Percentiles rank a stretch among this genome's conserved stretches.
Conservation (phyloP, 2,797 vertebrate genomes). For the Cephalopachus bancanus region DNA sequence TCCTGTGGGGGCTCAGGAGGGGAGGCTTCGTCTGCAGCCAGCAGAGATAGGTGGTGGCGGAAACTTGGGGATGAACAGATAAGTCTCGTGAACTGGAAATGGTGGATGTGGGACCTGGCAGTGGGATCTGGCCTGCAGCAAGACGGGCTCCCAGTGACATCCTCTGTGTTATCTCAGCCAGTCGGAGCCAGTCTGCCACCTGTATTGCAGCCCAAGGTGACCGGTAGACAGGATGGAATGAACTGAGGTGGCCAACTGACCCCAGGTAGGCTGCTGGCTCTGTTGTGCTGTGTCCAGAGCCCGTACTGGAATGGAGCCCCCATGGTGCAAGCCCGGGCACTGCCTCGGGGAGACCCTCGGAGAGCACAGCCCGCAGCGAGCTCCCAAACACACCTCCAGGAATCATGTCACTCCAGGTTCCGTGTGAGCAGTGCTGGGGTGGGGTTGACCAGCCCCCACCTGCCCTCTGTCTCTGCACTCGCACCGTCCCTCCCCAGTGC, state of each 20-base stretch:
- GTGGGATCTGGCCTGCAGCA: too few relatives aligned
- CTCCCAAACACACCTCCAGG: not conserved
- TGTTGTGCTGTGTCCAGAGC: not conserved
- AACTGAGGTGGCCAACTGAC: accelerated
- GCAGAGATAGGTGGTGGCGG: accelerated
- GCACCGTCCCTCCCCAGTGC: accelerated
- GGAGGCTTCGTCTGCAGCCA: too few relatives aligned
- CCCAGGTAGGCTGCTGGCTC: not conserved
- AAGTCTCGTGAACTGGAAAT: not conserved
- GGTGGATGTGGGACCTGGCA: accelerated
- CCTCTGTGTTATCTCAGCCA: not conserved
- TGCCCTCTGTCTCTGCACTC: too few relatives aligned
- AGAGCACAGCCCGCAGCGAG: not conserved
- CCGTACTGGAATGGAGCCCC: not conserved
- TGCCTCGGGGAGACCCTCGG: not conserved
- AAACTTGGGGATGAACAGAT: not conserved
- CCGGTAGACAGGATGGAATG: not conserved
- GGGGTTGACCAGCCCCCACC: too few relatives aligned
- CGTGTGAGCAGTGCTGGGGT: too few relatives aligned
- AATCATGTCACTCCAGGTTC: too few relatives aligned
- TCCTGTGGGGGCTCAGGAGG: not conserved
- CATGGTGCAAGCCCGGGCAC: not conserved
- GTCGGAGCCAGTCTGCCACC: not conserved
- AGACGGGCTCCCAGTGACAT: not conserved
- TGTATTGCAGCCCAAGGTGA: too few relatives aligned